Evolutionary conservation across 2,797 vertebrate genomes (phyloP).

Genomic region (Cottoperca gobio): DNA sequence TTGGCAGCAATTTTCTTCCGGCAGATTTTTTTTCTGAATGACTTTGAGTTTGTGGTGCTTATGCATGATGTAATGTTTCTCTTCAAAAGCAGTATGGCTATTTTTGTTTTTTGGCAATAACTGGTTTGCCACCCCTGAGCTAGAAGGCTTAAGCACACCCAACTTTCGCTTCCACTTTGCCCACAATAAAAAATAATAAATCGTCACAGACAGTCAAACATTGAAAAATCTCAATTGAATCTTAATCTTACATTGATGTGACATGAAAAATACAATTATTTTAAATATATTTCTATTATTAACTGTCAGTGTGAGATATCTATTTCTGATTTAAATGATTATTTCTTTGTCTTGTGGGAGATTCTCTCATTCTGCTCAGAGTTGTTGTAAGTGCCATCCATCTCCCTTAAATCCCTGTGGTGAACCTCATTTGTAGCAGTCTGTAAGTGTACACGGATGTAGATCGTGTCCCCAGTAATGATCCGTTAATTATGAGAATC

Average conservation of each 20-base stretch:
- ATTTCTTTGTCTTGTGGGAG: neutral
- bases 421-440: slow-evolving; percentile 58
- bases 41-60: neutral
- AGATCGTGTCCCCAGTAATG: slow-evolving; percentile 60
- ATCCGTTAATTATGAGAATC: slow-evolving; percentile 67
- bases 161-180: neutral
- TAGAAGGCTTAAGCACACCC: neutral
- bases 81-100: too few relatives aligned
- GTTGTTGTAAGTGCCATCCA: slow-evolving; percentile 41
- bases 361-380: neutral
- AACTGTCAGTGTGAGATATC: neutral
- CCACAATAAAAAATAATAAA: neutral
- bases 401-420: slow-evolving; percentile 53
- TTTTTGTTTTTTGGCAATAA: too few relatives aligned
- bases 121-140: neutral
- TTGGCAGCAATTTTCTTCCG: neutral
- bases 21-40: too few relatives aligned
- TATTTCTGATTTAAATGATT: neutral
- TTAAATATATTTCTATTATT: neutral
- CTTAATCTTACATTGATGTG: neutral
- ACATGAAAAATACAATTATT: neutral
- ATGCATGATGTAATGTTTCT: too few relatives aligned
- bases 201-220: neutral
- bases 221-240: too few relatives aligned
- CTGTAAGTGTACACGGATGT: slow-evolving; percentile 35